phyloP scores from a whole-genome alignment of 2,888 invertebrate genomes.

The Polyommatus icarus region DNA sequence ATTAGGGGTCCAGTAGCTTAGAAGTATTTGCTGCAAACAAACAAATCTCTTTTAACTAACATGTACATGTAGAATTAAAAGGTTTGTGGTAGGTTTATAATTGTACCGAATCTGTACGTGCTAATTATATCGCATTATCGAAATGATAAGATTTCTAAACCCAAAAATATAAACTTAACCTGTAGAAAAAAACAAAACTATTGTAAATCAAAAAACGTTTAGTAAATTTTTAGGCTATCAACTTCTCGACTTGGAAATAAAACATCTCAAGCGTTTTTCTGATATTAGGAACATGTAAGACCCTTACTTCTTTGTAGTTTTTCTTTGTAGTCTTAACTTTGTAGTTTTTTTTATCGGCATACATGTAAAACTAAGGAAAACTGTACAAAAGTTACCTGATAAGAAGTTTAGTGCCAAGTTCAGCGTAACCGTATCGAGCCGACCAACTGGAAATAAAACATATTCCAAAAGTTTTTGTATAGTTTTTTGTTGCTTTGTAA shows the following conservation, averaged over 20 bases:
- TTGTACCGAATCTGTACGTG: too few relatives aligned
- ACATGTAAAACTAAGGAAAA: constrained; percentile 17
- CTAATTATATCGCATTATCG: too few relatives aligned
- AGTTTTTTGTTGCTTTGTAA: neutral
- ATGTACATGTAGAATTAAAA: too few relatives aligned
- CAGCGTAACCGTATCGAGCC: neutral
- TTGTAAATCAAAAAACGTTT: neutral
- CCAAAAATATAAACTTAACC: too few relatives aligned
- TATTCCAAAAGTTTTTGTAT: neutral
- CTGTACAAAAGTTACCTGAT: constrained; percentile 31
- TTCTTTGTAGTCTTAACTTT: constrained; percentile 21
- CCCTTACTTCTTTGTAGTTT: constrained; percentile 7
- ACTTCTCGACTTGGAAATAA: neutral
- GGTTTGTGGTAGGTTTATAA: too few relatives aligned
- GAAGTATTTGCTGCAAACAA: too few relatives aligned
- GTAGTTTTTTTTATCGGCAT: constrained; percentile 19
- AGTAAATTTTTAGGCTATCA: neutral
- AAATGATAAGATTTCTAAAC: too few relatives aligned
- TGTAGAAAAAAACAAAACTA: neutral
- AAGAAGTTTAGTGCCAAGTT: constrained; percentile 23
- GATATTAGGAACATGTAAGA: constrained; percentile 1
- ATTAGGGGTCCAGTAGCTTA: too few relatives aligned
- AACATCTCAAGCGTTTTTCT: neutral
- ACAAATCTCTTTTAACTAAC: too few relatives aligned
- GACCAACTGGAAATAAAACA: constrained; percentile 21